Percentiles rank a stretch among this genome's conserved stretches.
These are phyloP conservation scores for Augochlorella aurata DNA, from an alignment of 2,888 invertebrate genomes.

Conservation along the genomic window DNA sequence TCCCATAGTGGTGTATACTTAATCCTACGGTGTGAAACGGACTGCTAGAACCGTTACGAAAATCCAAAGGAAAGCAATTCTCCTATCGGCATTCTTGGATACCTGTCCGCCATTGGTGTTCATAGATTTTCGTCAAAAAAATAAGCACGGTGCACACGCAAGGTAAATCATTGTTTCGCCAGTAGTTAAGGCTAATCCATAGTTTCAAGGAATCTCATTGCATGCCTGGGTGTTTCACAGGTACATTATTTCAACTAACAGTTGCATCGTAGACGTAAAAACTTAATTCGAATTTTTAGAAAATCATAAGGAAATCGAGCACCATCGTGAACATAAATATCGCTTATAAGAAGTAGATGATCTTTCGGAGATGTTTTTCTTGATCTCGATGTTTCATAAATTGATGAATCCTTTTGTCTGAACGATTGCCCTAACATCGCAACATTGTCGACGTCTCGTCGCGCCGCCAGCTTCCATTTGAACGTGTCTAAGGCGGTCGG, in stretches of 20 bases:
- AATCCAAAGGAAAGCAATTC: slow-evolving; percentile 49
- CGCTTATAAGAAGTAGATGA: not conserved
- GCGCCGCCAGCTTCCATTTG: not conserved
- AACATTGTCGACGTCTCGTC: not conserved
- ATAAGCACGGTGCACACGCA: too few relatives aligned
- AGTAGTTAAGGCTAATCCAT: not conserved
- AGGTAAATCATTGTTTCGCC: not conserved
- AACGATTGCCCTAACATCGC: not conserved
- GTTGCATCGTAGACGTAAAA: not conserved
- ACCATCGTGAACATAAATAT: too few relatives aligned
- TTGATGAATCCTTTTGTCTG: not conserved
- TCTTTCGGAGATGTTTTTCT: too few relatives aligned
- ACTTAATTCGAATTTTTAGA: not conserved
- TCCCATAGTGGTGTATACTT: slow-evolving; percentile 66
- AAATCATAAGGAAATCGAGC: not conserved
- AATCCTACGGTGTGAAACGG: slow-evolving; percentile 56
- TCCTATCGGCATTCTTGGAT: slow-evolving; percentile 23
- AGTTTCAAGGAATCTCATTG: not conserved
- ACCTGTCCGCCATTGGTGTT: slow-evolving; percentile 25
- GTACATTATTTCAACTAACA: too few relatives aligned
- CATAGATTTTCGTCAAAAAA: not conserved
- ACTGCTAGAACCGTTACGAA: slow-evolving; percentile 64
- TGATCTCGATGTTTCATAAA: not conserved
- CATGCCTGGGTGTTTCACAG: too few relatives aligned
- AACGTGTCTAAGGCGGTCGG: not conserved